phyloP scores from a whole-genome alignment of 2,797 vertebrate species.

The Neomorphus geoffroyi region DNA sequence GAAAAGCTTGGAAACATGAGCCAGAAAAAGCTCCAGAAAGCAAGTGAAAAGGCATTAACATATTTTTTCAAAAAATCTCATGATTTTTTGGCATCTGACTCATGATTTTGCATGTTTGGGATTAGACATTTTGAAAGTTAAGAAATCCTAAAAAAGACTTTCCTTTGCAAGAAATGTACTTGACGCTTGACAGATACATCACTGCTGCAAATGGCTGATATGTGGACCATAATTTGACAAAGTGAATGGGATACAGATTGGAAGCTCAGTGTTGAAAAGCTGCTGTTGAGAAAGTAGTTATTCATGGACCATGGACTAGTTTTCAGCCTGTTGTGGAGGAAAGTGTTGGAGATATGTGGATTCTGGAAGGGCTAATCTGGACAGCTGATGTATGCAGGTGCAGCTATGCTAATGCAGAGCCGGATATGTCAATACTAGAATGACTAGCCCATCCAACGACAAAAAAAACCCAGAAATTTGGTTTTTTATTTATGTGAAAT shows the following conservation, averaged over 20 bases:
- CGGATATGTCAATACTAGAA: not conserved
- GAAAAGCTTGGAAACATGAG: slow-evolving; percentile 49
- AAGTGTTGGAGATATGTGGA: not conserved
- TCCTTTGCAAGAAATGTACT: slow-evolving; percentile 40
- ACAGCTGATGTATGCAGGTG: not conserved
- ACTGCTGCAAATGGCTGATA: slow-evolving; percentile 42
- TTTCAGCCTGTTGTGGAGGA: slow-evolving; percentile 14
- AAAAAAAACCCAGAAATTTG: not conserved
- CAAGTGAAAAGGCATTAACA: slow-evolving; percentile 4
- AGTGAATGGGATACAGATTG: slow-evolving; percentile 56
- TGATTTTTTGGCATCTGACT: slow-evolving; percentile 36
- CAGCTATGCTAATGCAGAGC: not conserved
- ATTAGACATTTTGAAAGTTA: slow-evolving; percentile 52
- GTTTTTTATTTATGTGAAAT: not conserved
- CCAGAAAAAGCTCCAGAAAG: slow-evolving; percentile 43
- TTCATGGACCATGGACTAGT: slow-evolving; percentile 1
- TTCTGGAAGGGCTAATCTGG: not conserved
- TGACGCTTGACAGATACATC: slow-evolving; percentile 52
- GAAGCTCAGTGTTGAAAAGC: slow-evolving; percentile 34
- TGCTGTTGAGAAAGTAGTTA: slow-evolving; percentile 52
- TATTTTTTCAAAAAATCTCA: not conserved
- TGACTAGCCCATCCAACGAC: not conserved
- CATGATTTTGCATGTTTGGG: slow-evolving; percentile 48
- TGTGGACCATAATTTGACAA: slow-evolving; percentile 54
- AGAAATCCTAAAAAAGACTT: slow-evolving; percentile 42